These are phyloP conservation scores for Neodiprion virginianus DNA, from an alignment of 1,140 invertebrate genomes.

Conservation along the genomic window DNA sequence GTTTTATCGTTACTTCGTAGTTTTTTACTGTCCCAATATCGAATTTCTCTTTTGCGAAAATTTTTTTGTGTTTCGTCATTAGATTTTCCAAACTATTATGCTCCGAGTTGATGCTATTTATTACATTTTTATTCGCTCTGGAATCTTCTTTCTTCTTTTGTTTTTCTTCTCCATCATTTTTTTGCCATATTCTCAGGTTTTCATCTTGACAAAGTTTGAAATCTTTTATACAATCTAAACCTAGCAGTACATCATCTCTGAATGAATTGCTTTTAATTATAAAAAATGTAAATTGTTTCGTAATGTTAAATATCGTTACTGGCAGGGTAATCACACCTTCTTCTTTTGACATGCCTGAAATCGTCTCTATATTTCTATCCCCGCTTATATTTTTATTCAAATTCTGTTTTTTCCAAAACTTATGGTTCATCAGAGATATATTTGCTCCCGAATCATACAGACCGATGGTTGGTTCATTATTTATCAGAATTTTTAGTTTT, in stretches of 20 bases:
- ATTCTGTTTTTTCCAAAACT: background rate
- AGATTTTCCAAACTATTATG: slow-evolving; percentile 12
- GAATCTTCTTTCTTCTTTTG: background rate
- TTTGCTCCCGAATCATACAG: slow-evolving; percentile 34
- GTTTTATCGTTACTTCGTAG: slow-evolving; percentile 26
- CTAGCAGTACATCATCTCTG: slow-evolving; percentile 27
- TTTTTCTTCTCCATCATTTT: background rate
- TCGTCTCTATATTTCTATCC: slow-evolving; percentile 11
- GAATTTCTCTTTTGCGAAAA: slow-evolving; percentile 23
- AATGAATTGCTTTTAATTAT: slow-evolving; percentile 25
- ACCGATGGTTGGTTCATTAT: slow-evolving; percentile 18
- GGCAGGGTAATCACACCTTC: slow-evolving; percentile 21
- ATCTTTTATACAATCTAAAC: slow-evolving; percentile 29
- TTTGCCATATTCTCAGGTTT: slow-evolving; percentile 27
- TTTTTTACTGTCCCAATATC: slow-evolving; percentile 23
- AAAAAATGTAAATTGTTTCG: slow-evolving; percentile 15
- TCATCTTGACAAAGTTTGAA: slow-evolving; percentile 31
- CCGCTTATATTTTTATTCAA: no score
- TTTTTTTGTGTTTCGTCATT: slow-evolving; percentile 18
- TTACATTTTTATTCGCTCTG: background rate
- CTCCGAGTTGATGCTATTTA: background rate
- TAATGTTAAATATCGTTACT: slow-evolving; percentile 25
- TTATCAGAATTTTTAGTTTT: slow-evolving; percentile 25
- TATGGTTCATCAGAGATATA: slow-evolving; percentile 25
- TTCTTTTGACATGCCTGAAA: slow-evolving; percentile 19